A percentile compares a stretch with the other conserved stretches of the same genome.
phyloP scores from a whole-genome alignment of 2,113 vertebrate genomes.

The Aptenodytes forsteri region DNA sequence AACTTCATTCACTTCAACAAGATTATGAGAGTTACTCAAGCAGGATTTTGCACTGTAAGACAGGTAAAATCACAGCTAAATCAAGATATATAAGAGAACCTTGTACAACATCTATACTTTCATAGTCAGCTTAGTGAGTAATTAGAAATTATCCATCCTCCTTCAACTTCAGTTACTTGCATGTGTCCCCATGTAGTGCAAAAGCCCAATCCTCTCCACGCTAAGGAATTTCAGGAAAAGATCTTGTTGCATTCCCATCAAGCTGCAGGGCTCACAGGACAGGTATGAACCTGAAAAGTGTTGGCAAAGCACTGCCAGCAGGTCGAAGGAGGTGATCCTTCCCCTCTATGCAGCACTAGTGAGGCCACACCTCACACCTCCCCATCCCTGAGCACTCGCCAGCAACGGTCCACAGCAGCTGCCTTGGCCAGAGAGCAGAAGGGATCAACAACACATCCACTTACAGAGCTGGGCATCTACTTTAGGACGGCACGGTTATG shows the following conservation, averaged over 20 bases:
- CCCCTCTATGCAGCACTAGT: not conserved
- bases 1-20: not conserved
- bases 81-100: not conserved
- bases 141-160: not conserved
- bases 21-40: not conserved
- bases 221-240: not conserved
- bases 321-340: not conserved
- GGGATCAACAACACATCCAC: not conserved
- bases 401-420: not conserved
- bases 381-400: not conserved
- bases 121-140: not conserved
- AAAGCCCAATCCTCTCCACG: not conserved
- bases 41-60: not conserved
- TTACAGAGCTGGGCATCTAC: not conserved
- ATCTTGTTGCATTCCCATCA: not conserved
- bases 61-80: not conserved
- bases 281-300: not conserved
- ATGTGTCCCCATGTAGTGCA: rapidly evolving
- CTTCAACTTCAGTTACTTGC: not conserved
- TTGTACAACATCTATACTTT: not conserved
- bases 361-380: not conserved
- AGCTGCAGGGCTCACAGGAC: not conserved
- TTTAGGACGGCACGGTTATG: rapidly evolving
- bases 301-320: not conserved
- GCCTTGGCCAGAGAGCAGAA: not conserved